These are phyloP conservation scores for Podarcis muralis DNA, from an alignment of 2,113 vertebrate genomes.

Conservation along the genomic window DNA sequence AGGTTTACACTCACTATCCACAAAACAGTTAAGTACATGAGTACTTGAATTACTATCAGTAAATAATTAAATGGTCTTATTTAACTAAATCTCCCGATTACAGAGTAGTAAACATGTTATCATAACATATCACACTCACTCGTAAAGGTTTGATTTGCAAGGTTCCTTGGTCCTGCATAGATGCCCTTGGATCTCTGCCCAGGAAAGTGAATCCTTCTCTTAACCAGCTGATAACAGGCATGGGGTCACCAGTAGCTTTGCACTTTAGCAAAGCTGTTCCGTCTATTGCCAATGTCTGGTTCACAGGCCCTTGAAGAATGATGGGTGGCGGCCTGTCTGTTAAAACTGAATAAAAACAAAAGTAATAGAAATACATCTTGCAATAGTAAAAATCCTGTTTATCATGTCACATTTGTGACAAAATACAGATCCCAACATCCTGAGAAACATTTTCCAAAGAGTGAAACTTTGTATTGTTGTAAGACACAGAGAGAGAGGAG, in stretches of 20 bases:
- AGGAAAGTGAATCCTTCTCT: conserved; percentile 95
- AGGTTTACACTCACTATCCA: neutral
- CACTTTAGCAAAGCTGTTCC: conserved; percentile 92
- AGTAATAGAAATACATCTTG: neutral
- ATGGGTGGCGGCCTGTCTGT: conserved; percentile 97
- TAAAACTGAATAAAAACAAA: conserved; percentile 80
- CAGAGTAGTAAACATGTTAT: neutral
- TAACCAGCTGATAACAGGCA: conserved; percentile 95
- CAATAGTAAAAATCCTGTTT: conserved; percentile 29
- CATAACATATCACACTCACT: conserved; percentile 68
- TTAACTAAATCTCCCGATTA: neutral
- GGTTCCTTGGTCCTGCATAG: conserved; percentile 91
- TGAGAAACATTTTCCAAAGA: neutral
- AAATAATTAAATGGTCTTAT: neutral
- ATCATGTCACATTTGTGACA: neutral
- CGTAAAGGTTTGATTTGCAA: conserved; percentile 91
- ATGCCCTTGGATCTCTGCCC: conserved; percentile 90
- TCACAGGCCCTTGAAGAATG: conserved; percentile 94
- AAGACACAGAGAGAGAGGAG: neutral
- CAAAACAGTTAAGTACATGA: neutral
- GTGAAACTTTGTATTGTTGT: neutral
- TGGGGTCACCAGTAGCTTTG: conserved; percentile 93
- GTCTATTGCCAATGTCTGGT: conserved; percentile 92
- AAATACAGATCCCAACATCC: neutral
- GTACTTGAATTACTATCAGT: neutral